These are phyloP conservation scores for Drosophila diplacantha DNA, from an alignment of 2,888 invertebrate species.

Conservation along the genomic window DNA sequence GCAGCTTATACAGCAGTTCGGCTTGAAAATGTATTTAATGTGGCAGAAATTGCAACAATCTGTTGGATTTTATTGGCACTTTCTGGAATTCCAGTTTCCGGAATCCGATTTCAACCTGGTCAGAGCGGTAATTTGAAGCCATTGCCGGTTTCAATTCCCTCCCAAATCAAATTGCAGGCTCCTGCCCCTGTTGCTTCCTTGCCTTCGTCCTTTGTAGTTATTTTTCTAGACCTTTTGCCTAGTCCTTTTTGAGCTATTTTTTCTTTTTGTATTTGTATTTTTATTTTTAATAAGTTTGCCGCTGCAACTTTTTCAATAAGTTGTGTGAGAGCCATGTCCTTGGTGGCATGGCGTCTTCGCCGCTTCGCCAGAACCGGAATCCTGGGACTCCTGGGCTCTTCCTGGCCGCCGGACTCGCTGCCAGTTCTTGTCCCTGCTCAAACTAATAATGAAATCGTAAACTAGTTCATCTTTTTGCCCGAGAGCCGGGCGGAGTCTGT, in stretches of 20 bases:
- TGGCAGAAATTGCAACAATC: slow-evolving; percentile 10
- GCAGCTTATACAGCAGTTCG: too few relatives aligned
- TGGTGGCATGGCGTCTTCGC: slow-evolving; percentile 34
- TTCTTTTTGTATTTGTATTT: slow-evolving; percentile 9
- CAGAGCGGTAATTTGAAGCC: slow-evolving; percentile 33
- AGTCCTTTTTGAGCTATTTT: background rate
- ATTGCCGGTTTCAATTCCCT: slow-evolving; percentile 6
- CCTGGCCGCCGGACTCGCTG: slow-evolving; percentile 1
- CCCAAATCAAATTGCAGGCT: slow-evolving; percentile 26
- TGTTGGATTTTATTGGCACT: slow-evolving; percentile 16
- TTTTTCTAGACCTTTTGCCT: background rate
- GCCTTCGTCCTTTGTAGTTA: background rate
- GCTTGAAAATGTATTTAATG: background rate
- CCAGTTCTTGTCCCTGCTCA: slow-evolving; percentile 53
- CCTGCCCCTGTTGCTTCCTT: slow-evolving; percentile 1
- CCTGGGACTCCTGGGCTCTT: background rate
- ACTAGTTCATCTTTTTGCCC: slow-evolving; percentile 63
- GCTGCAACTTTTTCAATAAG: slow-evolving; percentile 70
- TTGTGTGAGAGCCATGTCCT: slow-evolving; percentile 53
- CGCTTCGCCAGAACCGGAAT: background rate
- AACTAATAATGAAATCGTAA: slow-evolving; percentile 72
- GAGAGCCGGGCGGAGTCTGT: background rate
- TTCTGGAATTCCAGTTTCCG: background rate
- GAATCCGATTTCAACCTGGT: slow-evolving; percentile 4
- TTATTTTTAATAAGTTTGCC: slow-evolving; percentile 34